These are phyloP conservation scores for Acrobeloides nanus DNA, from an alignment of 2,888 invertebrate genomes.

Conservation along the genomic window DNA sequence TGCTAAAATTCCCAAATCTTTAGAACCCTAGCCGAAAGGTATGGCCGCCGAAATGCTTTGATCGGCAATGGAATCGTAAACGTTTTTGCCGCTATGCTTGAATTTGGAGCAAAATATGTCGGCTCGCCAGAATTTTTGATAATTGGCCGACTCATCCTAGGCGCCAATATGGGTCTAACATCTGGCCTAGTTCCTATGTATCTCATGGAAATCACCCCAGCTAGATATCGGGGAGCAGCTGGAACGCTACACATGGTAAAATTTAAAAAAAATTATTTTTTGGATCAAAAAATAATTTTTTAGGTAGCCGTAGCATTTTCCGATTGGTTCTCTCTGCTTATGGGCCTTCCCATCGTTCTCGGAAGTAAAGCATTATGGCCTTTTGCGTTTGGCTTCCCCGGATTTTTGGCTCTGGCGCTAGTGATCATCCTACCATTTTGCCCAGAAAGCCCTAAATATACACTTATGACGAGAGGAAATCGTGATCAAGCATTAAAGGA, in stretches of 20 bases:
- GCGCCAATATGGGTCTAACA: slow-evolving; percentile 56
- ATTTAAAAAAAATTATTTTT: background rate
- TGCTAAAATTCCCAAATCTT: slow-evolving; percentile 3
- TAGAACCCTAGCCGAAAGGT: slow-evolving; percentile 54
- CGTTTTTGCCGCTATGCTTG: slow-evolving; percentile 53
- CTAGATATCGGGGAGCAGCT: slow-evolving; percentile 55
- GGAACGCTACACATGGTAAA: slow-evolving; percentile 55
- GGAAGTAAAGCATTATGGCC: slow-evolving; percentile 54
- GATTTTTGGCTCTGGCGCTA: slow-evolving; percentile 42
- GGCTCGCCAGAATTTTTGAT: slow-evolving; percentile 56
- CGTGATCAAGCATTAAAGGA: slow-evolving; percentile 26
- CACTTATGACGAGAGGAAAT: slow-evolving; percentile 28
- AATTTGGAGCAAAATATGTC: slow-evolving; percentile 53
- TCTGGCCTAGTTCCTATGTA: slow-evolving; percentile 53
- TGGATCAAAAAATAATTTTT: slow-evolving; percentile 1
- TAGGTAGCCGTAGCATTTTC: slow-evolving; percentile 55
- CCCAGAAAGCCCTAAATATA: slow-evolving; percentile 51
- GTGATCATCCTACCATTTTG: slow-evolving; percentile 46
- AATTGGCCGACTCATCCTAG: slow-evolving; percentile 54
- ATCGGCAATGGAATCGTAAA: slow-evolving; percentile 49
- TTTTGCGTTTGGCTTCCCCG: slow-evolving; percentile 54
- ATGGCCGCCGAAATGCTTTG: slow-evolving; percentile 53
- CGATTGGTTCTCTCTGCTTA: slow-evolving; percentile 56
- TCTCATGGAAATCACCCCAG: slow-evolving; percentile 56
- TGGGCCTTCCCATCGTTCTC: slow-evolving; percentile 54